These are phyloP conservation scores for Paracanthobrama guichenoti DNA, from an alignment of 2,113 vertebrate genomes.

Conservation along the genomic window DNA sequence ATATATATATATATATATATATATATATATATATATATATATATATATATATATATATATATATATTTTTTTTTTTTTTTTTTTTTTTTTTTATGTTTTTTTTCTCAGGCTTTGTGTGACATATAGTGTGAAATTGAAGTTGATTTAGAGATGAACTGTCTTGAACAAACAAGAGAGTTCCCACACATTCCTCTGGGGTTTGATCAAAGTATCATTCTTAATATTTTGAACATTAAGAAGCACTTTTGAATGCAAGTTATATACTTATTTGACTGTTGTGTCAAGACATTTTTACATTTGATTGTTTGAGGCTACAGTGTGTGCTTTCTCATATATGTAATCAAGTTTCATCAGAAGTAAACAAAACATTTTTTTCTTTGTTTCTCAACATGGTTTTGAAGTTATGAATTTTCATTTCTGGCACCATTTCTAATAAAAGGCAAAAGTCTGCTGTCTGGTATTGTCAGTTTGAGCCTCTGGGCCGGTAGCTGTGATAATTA, in stretches of 20 bases:
- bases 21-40: no score
- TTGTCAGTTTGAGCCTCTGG: conserved; percentile 9
- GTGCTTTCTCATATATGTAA: neutral
- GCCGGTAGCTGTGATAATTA: conserved; percentile 3
- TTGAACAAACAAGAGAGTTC: neutral
- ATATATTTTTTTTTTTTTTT: no score
- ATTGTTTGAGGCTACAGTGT: neutral
- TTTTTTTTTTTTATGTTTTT: no score
- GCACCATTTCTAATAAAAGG: conserved; percentile 20
- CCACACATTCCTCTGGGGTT: neutral
- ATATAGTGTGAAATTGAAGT: neutral
- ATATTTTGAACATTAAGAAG: neutral
- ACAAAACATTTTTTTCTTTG: neutral
- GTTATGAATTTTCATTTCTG: conserved; percentile 22
- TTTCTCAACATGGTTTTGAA: neutral
- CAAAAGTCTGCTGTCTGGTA: conserved; percentile 10
- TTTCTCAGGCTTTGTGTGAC: neutral
- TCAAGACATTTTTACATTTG: neutral
- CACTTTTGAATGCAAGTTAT: neutral
- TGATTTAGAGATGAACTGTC: neutral
- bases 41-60: no score
- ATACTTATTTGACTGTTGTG: neutral
- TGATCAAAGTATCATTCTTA: neutral
- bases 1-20: no score
- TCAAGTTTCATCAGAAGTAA: conserved; percentile 9